Percentiles rank a stretch among this genome's conserved stretches.
Evolutionary conservation across 1,140 invertebrate species (phyloP).

Genomic region (Ruditapes philippinarum): DNA sequence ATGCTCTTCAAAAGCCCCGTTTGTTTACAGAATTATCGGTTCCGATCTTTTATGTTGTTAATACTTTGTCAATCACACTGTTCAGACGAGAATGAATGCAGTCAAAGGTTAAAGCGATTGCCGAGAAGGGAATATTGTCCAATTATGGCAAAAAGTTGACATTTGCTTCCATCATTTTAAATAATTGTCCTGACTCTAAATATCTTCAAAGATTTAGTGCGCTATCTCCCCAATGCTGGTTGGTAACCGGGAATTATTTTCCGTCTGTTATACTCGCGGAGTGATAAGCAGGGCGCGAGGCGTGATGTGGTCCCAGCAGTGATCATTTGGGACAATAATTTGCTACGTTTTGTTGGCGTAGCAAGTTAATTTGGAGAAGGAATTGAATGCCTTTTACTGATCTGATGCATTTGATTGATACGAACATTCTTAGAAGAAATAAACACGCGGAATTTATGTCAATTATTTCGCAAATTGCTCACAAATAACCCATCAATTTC

Average conservation of each 20-base stretch:
- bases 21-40: background rate
- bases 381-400: slow-evolving; percentile 64
- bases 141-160: slow-evolving; percentile 58
- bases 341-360: slow-evolving; percentile 61
- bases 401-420: slow-evolving; percentile 61
- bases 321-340: slow-evolving; percentile 68
- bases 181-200: slow-evolving; percentile 58
- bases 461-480: slow-evolving; percentile 71
- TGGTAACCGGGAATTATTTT: slow-evolving; percentile 22
- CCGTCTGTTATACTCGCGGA: slow-evolving; percentile 43
- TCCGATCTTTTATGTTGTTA: background rate
- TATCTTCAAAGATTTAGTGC: slow-evolving; percentile 32
- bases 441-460: slow-evolving; percentile 68
- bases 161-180: slow-evolving; percentile 45
- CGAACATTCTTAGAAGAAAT: slow-evolving; percentile 66
- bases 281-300: slow-evolving; percentile 57
- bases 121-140: slow-evolving; percentile 40
- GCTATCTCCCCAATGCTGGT: slow-evolving; percentile 25
- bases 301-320: slow-evolving; percentile 47
- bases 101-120: slow-evolving; percentile 35
- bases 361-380: slow-evolving; percentile 67
- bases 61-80: slow-evolving; percentile 6
- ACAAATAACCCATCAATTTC: slow-evolving; percentile 69
- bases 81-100: too few relatives aligned
- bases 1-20: too few relatives aligned